Evolutionary conservation across 2,888 invertebrate species (phyloP), one percentile per base, ranked within the genome.

Genomic region (Anoplius nigerrimus): DNA sequence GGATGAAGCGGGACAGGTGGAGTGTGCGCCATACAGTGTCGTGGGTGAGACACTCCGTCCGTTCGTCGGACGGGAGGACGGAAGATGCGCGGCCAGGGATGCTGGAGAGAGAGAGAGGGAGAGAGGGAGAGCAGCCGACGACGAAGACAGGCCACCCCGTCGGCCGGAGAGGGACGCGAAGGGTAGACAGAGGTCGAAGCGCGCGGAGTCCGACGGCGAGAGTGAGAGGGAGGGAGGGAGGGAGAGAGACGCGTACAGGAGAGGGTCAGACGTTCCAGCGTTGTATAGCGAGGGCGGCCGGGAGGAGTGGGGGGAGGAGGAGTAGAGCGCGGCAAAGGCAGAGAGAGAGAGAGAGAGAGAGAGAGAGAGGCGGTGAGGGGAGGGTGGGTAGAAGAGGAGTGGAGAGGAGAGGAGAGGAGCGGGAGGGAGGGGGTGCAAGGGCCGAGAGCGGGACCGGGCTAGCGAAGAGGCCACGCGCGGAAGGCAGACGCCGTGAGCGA

Each of bases 361-460:
- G 43, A 46, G n/a, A n/a, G n/a, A 15, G 48, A 59, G 34, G 18
- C n/a, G 21, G 16, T n/a, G 16, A n/a, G 57, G 42, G 56, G 27
- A 45, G 48, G 53, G 46, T 5, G n/a, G 24, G 54, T 16, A 24
- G 27, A 3, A 54, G 53, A 53, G 22, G 15, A 1, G 22, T 3
- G 24, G 24, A n/a, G 54, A 15, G n/a, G 24, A 27, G n/a, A 24
- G 27, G 11, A 54, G 53, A 53, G 22, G 15, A 1, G 22, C 8
- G 24, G 24, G 3, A 24, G 24, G 24, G 3, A 24, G 6, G 24
- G 24, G 24, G 3, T 24, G 24, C 51, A 55, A 59, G 11, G 2
- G 63, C 16, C n/a, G n/a, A n/a, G 62, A 59, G 66, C 18, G 53
- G 15, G 54, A 55, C 55, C 52, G 51, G 54, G 4, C 8, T 3